A percentile compares a stretch with the other conserved stretches of the same genome.
Evolutionary conservation across 2,797 vertebrate genomes (phyloP).

Genomic region (Erethizon dorsatum): DNA sequence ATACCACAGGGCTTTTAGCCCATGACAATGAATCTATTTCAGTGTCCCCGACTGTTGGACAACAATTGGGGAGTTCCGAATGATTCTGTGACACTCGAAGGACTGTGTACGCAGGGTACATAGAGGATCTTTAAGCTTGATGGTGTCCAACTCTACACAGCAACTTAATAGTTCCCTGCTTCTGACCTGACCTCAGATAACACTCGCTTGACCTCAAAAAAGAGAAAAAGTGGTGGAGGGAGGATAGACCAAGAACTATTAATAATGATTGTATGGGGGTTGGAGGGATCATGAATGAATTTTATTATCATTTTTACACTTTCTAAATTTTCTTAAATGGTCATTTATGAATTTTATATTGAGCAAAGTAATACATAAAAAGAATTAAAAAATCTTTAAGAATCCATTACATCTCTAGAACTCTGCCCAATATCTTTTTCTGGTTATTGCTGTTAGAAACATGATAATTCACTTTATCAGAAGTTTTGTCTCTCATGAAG

Average conservation of each 20-base stretch:
- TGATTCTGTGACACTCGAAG: background rate
- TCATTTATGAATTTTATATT: constrained; percentile 24
- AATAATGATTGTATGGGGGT: background rate
- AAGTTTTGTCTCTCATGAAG: background rate
- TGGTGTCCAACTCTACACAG: background rate
- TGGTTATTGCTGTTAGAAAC: background rate
- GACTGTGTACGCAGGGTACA: background rate
- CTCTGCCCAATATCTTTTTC: background rate
- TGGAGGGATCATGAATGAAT: background rate
- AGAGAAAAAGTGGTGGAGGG: background rate
- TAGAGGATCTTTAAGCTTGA: background rate
- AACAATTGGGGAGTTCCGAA: background rate
- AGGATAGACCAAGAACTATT: background rate
- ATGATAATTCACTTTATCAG: background rate
- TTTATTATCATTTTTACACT: background rate
- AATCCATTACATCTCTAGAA: background rate
- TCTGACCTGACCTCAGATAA: background rate
- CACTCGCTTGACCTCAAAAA: background rate
- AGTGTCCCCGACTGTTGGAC: background rate
- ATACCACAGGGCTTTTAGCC: background rate
- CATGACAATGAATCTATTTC: background rate
- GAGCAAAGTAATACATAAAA: constrained; percentile 11
- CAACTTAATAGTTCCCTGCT: background rate
- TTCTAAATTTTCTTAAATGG: background rate
- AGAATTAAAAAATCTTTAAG: background rate